Base-by-base conservation (phyloP, 92 coral and sea anemone genomes). In the Palythoa caribaeorum region DNA sequence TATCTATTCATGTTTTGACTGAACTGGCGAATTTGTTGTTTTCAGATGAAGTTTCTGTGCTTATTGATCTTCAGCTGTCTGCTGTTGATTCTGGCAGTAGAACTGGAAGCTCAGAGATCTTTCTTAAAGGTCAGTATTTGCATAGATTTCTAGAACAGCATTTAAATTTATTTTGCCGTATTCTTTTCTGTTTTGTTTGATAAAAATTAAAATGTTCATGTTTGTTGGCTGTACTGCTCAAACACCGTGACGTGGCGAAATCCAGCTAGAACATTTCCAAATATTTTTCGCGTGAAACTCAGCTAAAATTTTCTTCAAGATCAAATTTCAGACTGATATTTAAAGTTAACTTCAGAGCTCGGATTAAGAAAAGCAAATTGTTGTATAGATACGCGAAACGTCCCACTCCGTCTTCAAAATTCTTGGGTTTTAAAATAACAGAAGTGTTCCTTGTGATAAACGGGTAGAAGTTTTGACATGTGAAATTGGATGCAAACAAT, bases 1-100 rank as follows among this genome's bases (percentile, higher is more conserved):
- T 80, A 47, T 63, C 40, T 68, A 19, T 68, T 19, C 16, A 35
- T 13, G 39, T 17, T 80, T 77, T 53, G 21, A 20, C 60, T 63
- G 40, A 63, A 40, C 62, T 11, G 16, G 14, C 3, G 38, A 60
- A n/a, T 4, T 48, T 12, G 13, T 80, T 44, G 15, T 63, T 60
- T 80, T 63, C 83, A 88, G 86, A 91, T 91, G 93, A 91, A 77
- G 73, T 6, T 53, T 20, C 48, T 91, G 55, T 88, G 93, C 86
- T 80, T 76, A 51, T 14, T 91, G 50, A 84, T 76, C 44, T 40
- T 91, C 63, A 48, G 70, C 48, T 38, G 86, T 79, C 69, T 91
- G 17, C 66, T 44, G 50, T 44, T 83, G 38, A 48, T 76, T 10
- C 55, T 76, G 65, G 83, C 89, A 11, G 93, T 84, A 38, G 50